Base-by-base conservation (phyloP, 2,797 vertebrate species). In the Coendou prehensilis region DNA sequence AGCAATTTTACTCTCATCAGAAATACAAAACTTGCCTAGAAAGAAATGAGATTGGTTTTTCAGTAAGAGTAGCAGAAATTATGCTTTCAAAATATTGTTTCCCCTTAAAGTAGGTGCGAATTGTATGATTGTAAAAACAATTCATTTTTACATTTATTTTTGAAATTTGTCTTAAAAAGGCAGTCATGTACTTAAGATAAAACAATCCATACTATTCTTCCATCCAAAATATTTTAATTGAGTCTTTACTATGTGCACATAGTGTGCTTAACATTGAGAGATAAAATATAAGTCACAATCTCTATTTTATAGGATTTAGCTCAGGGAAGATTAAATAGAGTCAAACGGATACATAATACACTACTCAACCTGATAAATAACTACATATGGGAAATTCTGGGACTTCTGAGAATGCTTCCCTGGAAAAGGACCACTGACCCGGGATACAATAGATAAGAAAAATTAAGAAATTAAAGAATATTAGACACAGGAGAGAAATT, bases 1-100 rank as follows among this genome's bases (percentile, higher is more conserved):
- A 85, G 64, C 41, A 94, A 93, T 93, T 96, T 97, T 97, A 41
- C 57, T 92, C 59, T 95, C 67, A 63, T 94, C 80, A 73, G 50
- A 95, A 94, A 86, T 80, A 92, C 33, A 94, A 94, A 95, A 92
- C 28, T 92, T 95, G 52, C 37, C 87, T 96, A 33, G 28, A 85
- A 96, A 97, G 30, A 96, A 96, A 95, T 87, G 33, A 88, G 33
- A 54, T 56, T 56, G 61, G 26, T 87, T 97, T 96, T 91, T 90
- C 75, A 79, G 69, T 84, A 93, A 87, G 33, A 22, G 23, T 81
- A 52, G 47, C 20, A 87, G 78, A 85, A 96, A 88, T 75, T 54
- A 73, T 23, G 8, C 85, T 54, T 75, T 26, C 28, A 83, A 89
- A 96, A 63, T 33, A 93, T 75, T 41, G 5, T 80, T 95, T 59